Evolutionary conservation across 1,140 invertebrate species (phyloP), one percentile per base, ranked within the genome.

Genomic region (Drosophila equinoxialis): DNA sequence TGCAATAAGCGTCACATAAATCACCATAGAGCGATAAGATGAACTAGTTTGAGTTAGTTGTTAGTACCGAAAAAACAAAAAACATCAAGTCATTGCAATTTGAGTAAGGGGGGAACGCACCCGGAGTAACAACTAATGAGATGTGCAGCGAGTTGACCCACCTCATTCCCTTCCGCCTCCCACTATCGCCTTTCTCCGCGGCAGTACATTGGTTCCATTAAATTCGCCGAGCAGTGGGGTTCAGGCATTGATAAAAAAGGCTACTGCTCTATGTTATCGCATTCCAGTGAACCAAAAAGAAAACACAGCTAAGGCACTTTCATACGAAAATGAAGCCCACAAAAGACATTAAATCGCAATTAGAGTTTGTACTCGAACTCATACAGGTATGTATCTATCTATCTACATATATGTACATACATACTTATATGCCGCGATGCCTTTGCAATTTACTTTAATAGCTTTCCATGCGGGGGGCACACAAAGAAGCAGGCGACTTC

Each of bases 311-410:
- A 48, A 64, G 64, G 45, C 71, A 51, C 71, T 77, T 82, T 78
- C 79, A 60, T 71, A 65, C 11, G 68, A 74, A 81, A 81, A 73
- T 51, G 45, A 51, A 51, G 14, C 17, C 45, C 20, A 68, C 76
- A 65, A 79, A 85, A 79, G 83, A 87, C 83, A 86, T 86, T 86
- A 86, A 86, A 86, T 86, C 83, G 83, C 83, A 87, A 86, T 86
- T 86, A 86, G 83, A 87, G 54, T 68, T 74, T 66, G 61, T 68
- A 78, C 62, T 68, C 35, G 2, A 23, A 35, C 37, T 48, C 74
- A 83, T 67, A 68, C 51, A 64, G 45, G 45, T 51, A 51, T 48
- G 6, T 48, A 48, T 48, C 45, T 72, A 30, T 37, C 8, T 57
- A 78, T 58, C 58, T 17, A 42, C 58, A 58, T 62, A 77, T 26